Base-by-base conservation (phyloP, 1,140 invertebrate genomes). In the Laodelphax striatellus region DNA sequence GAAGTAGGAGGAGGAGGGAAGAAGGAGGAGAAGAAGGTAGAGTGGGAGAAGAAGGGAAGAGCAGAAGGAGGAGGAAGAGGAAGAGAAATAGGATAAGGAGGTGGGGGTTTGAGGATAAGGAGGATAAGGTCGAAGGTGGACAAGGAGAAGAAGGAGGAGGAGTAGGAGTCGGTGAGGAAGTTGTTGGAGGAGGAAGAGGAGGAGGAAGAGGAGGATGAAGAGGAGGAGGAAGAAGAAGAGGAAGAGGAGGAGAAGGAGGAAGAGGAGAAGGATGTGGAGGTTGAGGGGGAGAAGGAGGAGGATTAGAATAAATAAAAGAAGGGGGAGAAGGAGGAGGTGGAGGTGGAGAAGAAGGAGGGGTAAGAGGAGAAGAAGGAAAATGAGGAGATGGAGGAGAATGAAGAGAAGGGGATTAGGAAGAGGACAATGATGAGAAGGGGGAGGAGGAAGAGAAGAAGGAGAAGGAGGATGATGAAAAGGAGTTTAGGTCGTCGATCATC, bases 21-120 rank as follows among this genome's bases (percentile, higher is more conserved):
- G n/a, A n/a, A n/a, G n/a, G n/a, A n/a, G n/a, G n/a, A n/a, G n/a
- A n/a, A n/a, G n/a, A n/a, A n/a, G n/a, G n/a, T n/a, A n/a, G n/a
- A n/a, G n/a, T n/a, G n/a, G n/a, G n/a, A n/a, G n/a, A n/a, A n/a
- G n/a, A n/a, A n/a, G n/a, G n/a, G n/a, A n/a, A n/a, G n/a, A n/a
- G n/a, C n/a, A n/a, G n/a, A n/a, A n/a, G n/a, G n/a, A n/a, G n/a
- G n/a, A n/a, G n/a, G n/a, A n/a, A n/a, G n/a, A n/a, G n/a, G n/a
- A n/a, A n/a, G n/a, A n/a, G n/a, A n/a, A n/a, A n/a, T n/a, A 59
- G 61, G 44, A 50, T 38, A 10, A 59, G 56, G 44, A n/a, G 31
- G 56, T 17, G 42, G 6, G 24, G 24, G 6, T n/a, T n/a, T n/a
- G n/a, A n/a, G n/a, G n/a, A n/a, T n/a, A 28, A 28, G 2, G 24